Evolutionary conservation across 2,113 vertebrate species (phyloP).

Genomic region (Anseranas semipalmata): DNA sequence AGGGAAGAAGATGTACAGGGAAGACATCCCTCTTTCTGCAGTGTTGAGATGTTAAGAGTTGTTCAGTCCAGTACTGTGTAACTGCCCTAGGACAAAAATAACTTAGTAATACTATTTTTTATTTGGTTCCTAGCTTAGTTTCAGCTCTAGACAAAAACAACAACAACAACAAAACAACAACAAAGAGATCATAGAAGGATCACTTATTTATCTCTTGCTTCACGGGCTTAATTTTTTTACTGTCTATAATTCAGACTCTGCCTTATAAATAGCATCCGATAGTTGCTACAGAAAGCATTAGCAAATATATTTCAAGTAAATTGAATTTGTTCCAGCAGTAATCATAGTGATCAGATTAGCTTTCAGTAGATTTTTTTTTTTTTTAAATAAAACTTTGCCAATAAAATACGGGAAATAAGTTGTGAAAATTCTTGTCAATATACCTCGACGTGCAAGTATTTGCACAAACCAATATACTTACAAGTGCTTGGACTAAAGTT

Average conservation of each 20-base stretch:
- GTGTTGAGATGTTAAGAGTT: not conserved
- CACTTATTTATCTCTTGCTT: conserved; percentile 9
- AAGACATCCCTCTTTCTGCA: not conserved
- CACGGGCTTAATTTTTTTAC: not conserved
- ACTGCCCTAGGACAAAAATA: conserved; percentile 1
- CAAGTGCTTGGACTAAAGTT: not conserved
- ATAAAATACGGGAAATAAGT: not conserved
- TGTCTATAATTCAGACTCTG: not conserved
- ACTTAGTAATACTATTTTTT: not conserved
- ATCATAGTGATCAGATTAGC: not conserved
- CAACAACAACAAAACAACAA: no score
- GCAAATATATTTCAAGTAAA: not conserved
- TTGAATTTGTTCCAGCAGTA: not conserved
- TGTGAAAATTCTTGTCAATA: not conserved
- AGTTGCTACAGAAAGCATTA: not conserved
- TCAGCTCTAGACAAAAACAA: conserved; percentile 8
- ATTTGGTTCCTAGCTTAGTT: not conserved
- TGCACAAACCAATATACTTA: not conserved
- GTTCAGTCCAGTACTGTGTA: not conserved
- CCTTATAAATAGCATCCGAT: not conserved
- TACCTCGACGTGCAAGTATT: not conserved
- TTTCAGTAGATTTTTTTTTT: not conserved
- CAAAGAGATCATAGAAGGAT: not conserved
- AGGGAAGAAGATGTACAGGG: not conserved
- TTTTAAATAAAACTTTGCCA: not conserved